A percentile compares a stretch with the other conserved stretches of the same genome.
Evolutionary conservation across 2,888 invertebrate genomes (phyloP).

Genomic region (Trissoscelio sp.): DNA sequence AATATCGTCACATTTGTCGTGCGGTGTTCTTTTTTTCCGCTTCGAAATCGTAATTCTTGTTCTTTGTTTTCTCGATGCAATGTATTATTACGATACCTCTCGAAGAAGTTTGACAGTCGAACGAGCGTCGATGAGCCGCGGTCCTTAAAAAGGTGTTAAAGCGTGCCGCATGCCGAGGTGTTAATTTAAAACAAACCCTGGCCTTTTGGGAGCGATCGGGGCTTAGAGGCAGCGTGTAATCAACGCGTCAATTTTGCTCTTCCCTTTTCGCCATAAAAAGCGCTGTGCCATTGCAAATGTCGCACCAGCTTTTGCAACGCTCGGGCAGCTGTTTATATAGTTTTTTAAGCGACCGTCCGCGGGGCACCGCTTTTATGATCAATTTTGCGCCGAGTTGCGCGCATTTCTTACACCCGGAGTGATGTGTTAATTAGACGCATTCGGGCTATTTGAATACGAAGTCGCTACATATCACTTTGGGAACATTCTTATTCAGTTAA

Average conservation of each 20-base stretch:
- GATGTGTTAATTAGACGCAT: constrained; percentile 62
- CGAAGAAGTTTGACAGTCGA: constrained; percentile 61
- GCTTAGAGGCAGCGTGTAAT: constrained; percentile 77
- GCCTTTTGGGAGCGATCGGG: constrained; percentile 73
- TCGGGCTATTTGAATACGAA: constrained; percentile 5
- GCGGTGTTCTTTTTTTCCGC: constrained; percentile 8
- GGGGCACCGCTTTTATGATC: constrained; percentile 62
- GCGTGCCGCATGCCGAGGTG: constrained; percentile 79
- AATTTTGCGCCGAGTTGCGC: constrained; percentile 51
- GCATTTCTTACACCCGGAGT: constrained; percentile 28
- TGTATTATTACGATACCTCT: constrained; percentile 50
- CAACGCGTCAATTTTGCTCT: constrained; percentile 75
- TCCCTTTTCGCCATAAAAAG: constrained; percentile 60
- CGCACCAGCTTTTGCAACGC: constrained; percentile 57
- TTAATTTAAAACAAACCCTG: constrained; percentile 81
- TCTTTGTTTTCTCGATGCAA: constrained; percentile 5
- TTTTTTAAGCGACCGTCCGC: constrained; percentile 47
- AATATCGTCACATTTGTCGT: constrained; percentile 62
- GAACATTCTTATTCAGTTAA: no score
- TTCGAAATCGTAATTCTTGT: constrained; percentile 5
- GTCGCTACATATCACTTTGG: no score
- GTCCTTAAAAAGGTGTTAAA: constrained; percentile 80
- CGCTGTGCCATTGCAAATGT: constrained; percentile 53
- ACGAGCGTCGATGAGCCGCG: constrained; percentile 68
- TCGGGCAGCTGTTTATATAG: constrained; percentile 54